These are phyloP conservation scores for Lasioglossum pauxillum DNA, from an alignment of 2,888 invertebrate species.

Conservation along the genomic window DNA sequence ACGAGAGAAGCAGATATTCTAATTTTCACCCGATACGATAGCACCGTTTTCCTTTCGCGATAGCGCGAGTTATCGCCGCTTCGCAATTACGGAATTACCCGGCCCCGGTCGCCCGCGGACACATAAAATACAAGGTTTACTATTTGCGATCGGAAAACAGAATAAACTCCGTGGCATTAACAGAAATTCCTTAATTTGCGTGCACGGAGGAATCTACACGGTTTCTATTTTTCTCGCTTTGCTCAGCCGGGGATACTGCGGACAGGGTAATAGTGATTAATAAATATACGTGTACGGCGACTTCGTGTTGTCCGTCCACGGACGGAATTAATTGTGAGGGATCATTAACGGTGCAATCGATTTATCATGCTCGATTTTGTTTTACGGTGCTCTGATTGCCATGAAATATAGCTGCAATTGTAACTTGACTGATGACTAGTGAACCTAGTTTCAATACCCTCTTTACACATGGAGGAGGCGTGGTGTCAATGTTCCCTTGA, in stretches of 20 bases:
- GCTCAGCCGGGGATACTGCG: not conserved
- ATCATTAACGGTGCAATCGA: not conserved
- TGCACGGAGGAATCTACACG: not conserved
- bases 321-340: not conserved
- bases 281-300: not conserved
- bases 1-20: conserved; percentile 36
- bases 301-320: not conserved
- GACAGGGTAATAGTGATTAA: not conserved
- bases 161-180: not conserved
- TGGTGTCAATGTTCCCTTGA: not conserved
- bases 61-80: conserved; percentile 17
- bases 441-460: not conserved
- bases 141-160: not conserved
- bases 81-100: conserved; percentile 29
- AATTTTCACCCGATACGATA: conserved; percentile 41
- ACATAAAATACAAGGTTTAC: not conserved
- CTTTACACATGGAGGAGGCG: not conserved
- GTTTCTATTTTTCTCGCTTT: not conserved
- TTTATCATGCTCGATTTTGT: not conserved
- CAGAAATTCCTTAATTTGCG: not conserved
- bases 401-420: no score
- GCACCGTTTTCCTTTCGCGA: conserved; percentile 13
- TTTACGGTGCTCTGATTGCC: not conserved
- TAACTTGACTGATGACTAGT: not conserved
- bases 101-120: conserved; percentile 21